Base-by-base conservation (phyloP, 2,888 invertebrate genomes). In the Lithophane semibrunnea region DNA sequence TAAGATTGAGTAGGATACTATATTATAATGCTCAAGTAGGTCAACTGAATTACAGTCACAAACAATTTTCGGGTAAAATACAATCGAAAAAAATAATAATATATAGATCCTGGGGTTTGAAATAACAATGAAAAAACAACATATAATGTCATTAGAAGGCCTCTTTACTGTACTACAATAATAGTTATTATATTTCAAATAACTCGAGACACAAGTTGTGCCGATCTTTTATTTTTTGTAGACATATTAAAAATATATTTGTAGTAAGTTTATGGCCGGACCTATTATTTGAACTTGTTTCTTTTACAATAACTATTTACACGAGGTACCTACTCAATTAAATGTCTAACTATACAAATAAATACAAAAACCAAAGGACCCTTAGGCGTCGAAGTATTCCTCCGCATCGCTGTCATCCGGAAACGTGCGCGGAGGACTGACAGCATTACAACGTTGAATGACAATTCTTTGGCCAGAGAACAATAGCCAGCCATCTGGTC, bases 171-270 rank as follows among this genome's bases (percentile, higher is more conserved):
- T 54, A 42, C 16, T 4, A 64, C 21, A 47, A 49, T 9, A 63
- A 42, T 52, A 61, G 54, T 67, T 56, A 47, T 42, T 68, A 47
- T 77, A 71, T 63, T 63, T 63, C 56, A 58, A 49, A 49, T 18
- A 56, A 54, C 21, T 58, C 42, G 10, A 29, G 10, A 56, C n/a
- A 66, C 42, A 77, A 64, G 49, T 18, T 64, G 42, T 12, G n/a
- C 8, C 42, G n/a, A 77, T 68, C 18, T 47, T 13, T 56, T 21
- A 56, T 69, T 77, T 77, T 68, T 24, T 78, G 12, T 56, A 47
- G 24, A 49, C 13, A 29, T 74, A 49, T 58, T 44, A 65, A 24
- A 77, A 49, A 58, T 44, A 58, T 52, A 69, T n/a, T 3, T 47
- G 54, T 21, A 60, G 16, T 18, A 60, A 60, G 13, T 77, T 54